Percentiles rank a stretch among this genome's conserved stretches.
Conservation (phyloP, 2,113 vertebrate species). For the Alectura lathami region DNA sequence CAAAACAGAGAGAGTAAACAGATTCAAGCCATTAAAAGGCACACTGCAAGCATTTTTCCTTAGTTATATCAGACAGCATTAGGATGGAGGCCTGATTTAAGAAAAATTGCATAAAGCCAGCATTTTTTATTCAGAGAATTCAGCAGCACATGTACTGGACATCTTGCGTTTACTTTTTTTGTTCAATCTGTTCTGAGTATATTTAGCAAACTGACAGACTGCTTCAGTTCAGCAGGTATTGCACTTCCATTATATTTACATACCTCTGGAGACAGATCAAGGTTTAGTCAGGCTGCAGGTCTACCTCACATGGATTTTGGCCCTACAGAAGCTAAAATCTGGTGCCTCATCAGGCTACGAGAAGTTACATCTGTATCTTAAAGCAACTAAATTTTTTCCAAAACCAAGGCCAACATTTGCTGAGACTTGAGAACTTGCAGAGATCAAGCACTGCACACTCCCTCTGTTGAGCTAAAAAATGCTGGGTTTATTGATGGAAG, state of each 20-base stretch:
- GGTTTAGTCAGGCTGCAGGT: not conserved
- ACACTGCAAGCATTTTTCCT: not conserved
- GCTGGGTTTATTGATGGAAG: not conserved
- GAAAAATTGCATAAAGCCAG: not conserved
- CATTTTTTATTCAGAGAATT: not conserved
- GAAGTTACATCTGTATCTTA: not conserved
- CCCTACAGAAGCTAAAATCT: not conserved
- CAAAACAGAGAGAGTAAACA: not conserved
- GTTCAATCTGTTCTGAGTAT: not conserved
- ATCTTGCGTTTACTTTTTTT: not conserved
- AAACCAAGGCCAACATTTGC: not conserved
- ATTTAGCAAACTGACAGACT: slow-evolving; percentile 33
- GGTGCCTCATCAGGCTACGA: not conserved
- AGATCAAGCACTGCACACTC: not conserved
- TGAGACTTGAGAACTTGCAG: not conserved
- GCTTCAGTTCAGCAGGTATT: not conserved
- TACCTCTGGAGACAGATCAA: not conserved
- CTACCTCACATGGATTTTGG: not conserved
- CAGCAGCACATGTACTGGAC: not conserved
- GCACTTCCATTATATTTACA: not conserved
- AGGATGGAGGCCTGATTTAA: not conserved
- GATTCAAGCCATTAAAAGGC: not conserved
- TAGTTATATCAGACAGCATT: not conserved
- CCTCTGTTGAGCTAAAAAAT: not conserved
- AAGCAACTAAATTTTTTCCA: not conserved